phyloP scores from a whole-genome alignment of 92 coral and sea anemone species.

The Phenganax marumi region DNA sequence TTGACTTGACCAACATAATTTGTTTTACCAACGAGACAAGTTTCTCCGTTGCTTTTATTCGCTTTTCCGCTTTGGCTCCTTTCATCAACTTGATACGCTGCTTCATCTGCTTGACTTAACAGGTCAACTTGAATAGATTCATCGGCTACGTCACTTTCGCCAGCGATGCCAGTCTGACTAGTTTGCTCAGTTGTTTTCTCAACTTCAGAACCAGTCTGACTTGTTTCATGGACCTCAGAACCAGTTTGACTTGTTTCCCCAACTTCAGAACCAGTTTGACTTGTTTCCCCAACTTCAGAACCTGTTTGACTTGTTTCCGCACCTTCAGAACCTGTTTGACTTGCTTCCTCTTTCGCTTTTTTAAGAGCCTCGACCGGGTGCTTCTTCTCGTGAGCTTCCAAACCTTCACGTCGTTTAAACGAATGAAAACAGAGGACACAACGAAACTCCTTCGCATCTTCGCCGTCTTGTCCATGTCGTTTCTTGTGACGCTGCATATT shows the following conservation, averaged over 20 bases:
- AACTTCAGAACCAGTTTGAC: not conserved
- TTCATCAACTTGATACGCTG: not conserved
- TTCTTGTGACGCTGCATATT: conserved; percentile 16
- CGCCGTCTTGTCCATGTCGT: not conserved
- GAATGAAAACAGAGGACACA: not conserved
- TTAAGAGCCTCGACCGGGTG: not conserved
- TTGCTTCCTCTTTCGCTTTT: not conserved
- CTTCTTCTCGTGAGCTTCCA: not conserved
- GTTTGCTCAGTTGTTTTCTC: not conserved
- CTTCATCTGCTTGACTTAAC: not conserved
- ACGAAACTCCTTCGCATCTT: not conserved
- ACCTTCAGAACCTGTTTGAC: not conserved
- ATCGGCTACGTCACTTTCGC: not conserved
- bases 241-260: not conserved
- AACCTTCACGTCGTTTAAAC: not conserved
- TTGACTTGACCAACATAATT: not conserved
- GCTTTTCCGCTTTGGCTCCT: not conserved
- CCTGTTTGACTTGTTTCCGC: not conserved
- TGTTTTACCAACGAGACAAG: not conserved
- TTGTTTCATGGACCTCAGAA: not conserved
- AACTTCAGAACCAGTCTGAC: not conserved
- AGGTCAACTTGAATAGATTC: not conserved
- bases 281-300: not conserved
- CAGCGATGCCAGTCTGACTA: not conserved
- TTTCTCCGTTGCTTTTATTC: not conserved